Evolutionary conservation across 2,113 vertebrate species (phyloP).

Genomic region (Centropus unirufus): DNA sequence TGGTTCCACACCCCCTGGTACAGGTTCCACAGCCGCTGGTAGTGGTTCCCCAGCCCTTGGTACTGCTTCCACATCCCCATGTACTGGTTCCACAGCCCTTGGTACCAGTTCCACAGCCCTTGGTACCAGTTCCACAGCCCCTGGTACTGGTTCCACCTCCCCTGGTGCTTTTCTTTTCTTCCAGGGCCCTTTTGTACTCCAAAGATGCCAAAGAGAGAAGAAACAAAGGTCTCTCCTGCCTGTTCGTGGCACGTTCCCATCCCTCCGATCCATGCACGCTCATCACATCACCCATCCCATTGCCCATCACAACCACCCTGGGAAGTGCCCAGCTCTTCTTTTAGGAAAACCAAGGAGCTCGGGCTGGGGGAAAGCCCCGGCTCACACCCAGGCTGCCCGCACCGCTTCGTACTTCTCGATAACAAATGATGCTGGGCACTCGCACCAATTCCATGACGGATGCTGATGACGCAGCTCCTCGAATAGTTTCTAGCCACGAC

Average conservation of each 20-base stretch:
- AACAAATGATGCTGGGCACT: neutral
- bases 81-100: no score
- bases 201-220: neutral
- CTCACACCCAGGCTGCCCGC: fast-evolving
- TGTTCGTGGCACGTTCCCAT: fast-evolving
- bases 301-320: neutral
- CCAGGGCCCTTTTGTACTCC: neutral
- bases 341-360: neutral
- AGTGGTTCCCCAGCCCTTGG: no score
- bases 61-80: neutral
- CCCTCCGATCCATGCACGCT: fast-evolving
- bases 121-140: neutral
- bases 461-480: neutral
- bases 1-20: neutral
- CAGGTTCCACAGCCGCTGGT: no score
- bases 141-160: no score
- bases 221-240: neutral
- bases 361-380: neutral
- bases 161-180: neutral
- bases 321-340: fast-evolving
- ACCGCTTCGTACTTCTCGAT: neutral
- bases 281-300: neutral
- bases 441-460: neutral
- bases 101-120: neutral
- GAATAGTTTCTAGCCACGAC: neutral